These are phyloP conservation scores for Oenanthe melanoleuca DNA, from an alignment of 2,113 vertebrate species.

Conservation along the genomic window DNA sequence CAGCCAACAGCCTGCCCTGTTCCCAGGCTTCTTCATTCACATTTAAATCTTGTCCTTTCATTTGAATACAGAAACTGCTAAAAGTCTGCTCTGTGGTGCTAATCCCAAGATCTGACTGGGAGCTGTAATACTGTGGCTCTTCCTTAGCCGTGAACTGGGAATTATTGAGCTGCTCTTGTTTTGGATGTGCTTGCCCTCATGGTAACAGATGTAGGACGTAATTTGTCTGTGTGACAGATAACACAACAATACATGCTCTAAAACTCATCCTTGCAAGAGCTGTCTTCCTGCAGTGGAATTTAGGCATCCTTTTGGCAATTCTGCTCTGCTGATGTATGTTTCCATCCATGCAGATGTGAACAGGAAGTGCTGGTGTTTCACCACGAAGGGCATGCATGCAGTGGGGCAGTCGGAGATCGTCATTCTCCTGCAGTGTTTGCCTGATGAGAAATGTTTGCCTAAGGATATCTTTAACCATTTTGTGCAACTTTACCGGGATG, in stretches of 20 bases:
- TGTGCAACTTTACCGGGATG: conserved; percentile 96
- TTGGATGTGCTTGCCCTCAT: background rate
- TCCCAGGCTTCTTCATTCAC: background rate
- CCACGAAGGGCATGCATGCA: conserved; percentile 96
- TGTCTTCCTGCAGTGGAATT: background rate
- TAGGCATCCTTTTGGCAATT: background rate
- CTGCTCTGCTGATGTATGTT: background rate
- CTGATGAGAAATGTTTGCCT: conserved; percentile 95
- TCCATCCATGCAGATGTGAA: conserved; percentile 87
- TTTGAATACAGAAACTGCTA: background rate
- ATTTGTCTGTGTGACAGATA: background rate
- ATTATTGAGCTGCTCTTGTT: background rate
- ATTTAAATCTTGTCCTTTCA: background rate
- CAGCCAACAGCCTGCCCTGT: background rate
- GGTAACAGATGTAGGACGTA: background rate
- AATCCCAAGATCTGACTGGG: background rate
- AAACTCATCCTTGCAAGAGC: background rate
- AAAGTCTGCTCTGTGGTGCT: background rate
- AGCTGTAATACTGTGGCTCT: background rate
- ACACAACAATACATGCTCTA: background rate
- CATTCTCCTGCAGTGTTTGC: conserved; percentile 95
- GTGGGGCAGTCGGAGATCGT: conserved; percentile 95
- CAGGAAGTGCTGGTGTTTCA: conserved; percentile 97
- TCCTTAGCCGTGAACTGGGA: background rate
- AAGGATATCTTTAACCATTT: conserved; percentile 97